Evolutionary conservation across 1,140 invertebrate species (phyloP).

Genomic region (Cylas formicarius): DNA sequence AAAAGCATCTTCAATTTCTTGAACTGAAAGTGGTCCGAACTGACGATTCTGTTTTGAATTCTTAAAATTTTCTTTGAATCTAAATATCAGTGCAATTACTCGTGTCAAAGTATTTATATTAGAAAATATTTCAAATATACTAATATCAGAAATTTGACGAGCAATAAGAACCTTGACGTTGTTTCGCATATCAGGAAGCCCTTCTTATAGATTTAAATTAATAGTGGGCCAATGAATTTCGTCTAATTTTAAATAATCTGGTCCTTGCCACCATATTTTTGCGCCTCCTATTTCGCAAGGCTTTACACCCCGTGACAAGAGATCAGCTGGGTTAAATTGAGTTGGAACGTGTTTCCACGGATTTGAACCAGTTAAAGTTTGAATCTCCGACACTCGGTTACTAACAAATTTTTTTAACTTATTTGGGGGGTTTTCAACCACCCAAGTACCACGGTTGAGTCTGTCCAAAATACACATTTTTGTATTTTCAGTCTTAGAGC

Average conservation of each 20-base stretch:
- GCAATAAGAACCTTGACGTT: too few species aligned
- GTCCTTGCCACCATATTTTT: slow-evolving; percentile 35
- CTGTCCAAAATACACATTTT: slow-evolving; percentile 29
- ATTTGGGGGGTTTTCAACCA: slow-evolving; percentile 34
- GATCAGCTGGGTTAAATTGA: neutral
- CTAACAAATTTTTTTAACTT: slow-evolving; percentile 9
- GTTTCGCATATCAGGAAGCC: too few species aligned
- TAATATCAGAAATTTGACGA: too few species aligned
- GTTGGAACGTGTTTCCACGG: neutral
- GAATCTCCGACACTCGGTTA: slow-evolving; percentile 7
- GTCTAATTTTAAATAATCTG: slow-evolving; percentile 25
- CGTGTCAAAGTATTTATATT: too few species aligned
- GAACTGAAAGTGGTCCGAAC: too few species aligned
- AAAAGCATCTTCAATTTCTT: too few species aligned
- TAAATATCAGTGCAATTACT: too few species aligned
- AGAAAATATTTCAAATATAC: too few species aligned
- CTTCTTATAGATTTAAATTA: slow-evolving; percentile 4
- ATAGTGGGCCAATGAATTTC: neutral
- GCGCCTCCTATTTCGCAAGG: slow-evolving; percentile 21
- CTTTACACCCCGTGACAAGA: neutral
- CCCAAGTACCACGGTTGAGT: slow-evolving; percentile 38
- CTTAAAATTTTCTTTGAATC: too few species aligned
- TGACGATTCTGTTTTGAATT: too few species aligned
- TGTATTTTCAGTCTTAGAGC: slow-evolving; percentile 26
- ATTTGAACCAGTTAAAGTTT: neutral